Evolutionary conservation across 2,888 invertebrate species (phyloP), one percentile per base, ranked within the genome.

Genomic region (Linnaemya vulpina): DNA sequence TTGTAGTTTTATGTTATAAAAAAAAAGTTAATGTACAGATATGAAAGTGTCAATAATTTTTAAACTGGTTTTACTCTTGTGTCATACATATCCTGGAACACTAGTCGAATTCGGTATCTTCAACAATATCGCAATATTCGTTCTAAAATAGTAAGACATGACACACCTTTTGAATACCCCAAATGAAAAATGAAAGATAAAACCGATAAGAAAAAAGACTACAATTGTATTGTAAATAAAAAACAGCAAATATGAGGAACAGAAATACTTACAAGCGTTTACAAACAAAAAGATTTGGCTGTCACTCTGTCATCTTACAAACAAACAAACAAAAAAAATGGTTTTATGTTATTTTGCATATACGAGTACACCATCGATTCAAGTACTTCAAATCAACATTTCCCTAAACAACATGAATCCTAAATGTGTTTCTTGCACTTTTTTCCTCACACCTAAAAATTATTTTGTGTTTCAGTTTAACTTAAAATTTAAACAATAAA

Each of bases 261-360:
- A 71, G 22, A 43, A 53, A 17, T 11, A 30, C 38, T 35, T 43
- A 5, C 8, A 38, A 20, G 53, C 58, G 17, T 53, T 22, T 49
- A 55, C n/a, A 71, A 60, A 74, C 5, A 83, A 70, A 58, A 40
- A 81, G 63, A 53, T 76, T 70, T 60, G 17, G 38, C 70, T 75
- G 84, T 81, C 80, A 84, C 67, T 84, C 80, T 76, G 73, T 75
- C 70, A 68, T 25, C 35, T 71, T 51, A 65, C 13, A n/a, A 1
- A 49, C 25, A 46, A 30, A n/a, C 11, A 10, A 11, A n/a, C n/a
- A 55, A 49, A 35, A 13, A 25, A n/a, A 3, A 51, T 25, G 15
- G n/a, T n/a, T n/a, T n/a, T n/a, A n/a, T n/a, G n/a, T n/a, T n/a
- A n/a, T n/a, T 11, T 38, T 15, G 35, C 0, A 35, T 25, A 5